Evolutionary conservation across 2,797 vertebrate genomes (phyloP).

Genomic region (Cossypha polioptera): DNA sequence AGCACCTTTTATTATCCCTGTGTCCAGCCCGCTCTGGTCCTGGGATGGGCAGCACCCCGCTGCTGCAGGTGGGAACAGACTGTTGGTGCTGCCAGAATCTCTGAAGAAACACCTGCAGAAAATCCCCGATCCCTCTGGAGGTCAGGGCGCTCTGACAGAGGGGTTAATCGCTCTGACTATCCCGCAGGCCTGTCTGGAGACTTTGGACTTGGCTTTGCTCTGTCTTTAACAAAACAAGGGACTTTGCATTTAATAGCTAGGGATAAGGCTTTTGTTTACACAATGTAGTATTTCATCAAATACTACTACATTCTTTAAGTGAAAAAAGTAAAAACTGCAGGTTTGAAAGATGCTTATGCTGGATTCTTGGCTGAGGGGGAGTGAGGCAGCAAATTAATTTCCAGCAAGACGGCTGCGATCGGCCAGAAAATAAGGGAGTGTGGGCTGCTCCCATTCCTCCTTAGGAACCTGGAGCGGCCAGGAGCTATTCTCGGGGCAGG

Average conservation of each 20-base stretch:
- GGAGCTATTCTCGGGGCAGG: background rate
- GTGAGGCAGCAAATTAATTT: background rate
- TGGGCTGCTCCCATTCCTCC: background rate
- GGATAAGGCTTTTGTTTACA: slow-evolving; percentile 20
- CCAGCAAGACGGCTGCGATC: background rate
- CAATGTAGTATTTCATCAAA: background rate
- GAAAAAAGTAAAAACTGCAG: background rate
- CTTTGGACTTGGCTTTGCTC: background rate
- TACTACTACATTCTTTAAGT: background rate
- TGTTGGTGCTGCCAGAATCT: background rate
- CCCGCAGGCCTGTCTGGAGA: background rate
- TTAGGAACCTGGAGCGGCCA: background rate
- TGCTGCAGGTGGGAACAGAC: background rate
- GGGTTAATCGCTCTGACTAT: background rate
- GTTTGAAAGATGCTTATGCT: background rate
- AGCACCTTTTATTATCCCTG: background rate
- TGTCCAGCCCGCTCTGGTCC: background rate
- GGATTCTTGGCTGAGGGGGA: background rate
- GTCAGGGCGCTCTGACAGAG: background rate
- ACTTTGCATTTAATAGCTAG: background rate
- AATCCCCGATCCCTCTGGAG: background rate
- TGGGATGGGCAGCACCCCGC: accelerated
- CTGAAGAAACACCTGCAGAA: background rate
- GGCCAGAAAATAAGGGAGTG: background rate
- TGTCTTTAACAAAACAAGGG: slow-evolving; percentile 16